Evolutionary conservation across 2,797 vertebrate species (phyloP), one percentile per base, ranked within the genome.

Genomic region (Sebastes hopkinsi): DNA sequence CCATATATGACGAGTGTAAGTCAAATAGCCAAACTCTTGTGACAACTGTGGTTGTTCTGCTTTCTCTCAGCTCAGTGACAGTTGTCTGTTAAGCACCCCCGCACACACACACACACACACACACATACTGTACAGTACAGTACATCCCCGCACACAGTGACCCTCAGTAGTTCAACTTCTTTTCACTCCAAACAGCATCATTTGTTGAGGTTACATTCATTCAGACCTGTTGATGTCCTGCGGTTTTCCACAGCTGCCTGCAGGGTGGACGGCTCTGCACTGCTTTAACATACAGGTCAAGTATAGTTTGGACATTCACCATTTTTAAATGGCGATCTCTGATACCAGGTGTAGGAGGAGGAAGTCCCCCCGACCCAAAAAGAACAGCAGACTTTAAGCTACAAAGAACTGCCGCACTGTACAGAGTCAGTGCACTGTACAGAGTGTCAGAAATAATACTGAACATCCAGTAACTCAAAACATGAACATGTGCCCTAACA

Each of bases 1-100:
- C 93, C 91, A 89, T 94, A 91, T 91, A 89, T 20, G 91, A 89
- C 60, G 1, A 56, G 30, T 27, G 68, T 13, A 66, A 83, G 20
- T 73, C 32, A 84, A 86, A 89, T 23, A 84, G 38, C 22, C 30
- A 23, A 67, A 88, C 79, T 81, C 54, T 20, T 55, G 52, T 67
- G 78, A 79, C 82, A 71, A 83, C 76, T 75, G 16, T 5, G 60
- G 76, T n/a, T 20, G 81, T 22, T 81, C 91, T 93, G 92, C 73
- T 89, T 81, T 92, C 68, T 32, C 22, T 92, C 91, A 83, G 59
- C 32, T 69, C 66, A 20, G 54, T 13, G 74, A 85, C 88, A 85
- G 77, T 64, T 13, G 46, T 67, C 84, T 79, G 55, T 69, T 13
- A 4, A 29, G 52, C 82, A 70, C 70, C n/a, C 23, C 61, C 77